Evolutionary conservation across 2,797 vertebrate species (phyloP), one percentile per base, ranked within the genome.

Genomic region (Coracias cyanogaster): DNA sequence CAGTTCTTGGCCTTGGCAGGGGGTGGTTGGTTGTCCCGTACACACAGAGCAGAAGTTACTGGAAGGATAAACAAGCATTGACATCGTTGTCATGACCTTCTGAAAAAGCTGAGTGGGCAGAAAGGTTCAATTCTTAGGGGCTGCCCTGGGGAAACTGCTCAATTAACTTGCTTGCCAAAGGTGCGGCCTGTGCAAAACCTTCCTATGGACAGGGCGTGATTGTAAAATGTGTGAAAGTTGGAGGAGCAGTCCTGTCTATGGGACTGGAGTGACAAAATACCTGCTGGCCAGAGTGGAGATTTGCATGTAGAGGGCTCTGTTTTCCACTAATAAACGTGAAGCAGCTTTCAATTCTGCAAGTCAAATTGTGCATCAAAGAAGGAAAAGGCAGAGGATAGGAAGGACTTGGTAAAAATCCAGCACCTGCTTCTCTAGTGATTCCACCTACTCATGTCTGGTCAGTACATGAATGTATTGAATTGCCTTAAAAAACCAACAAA

Each of bases 121-220:
- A 82, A 87, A 26, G 4, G 7, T 86, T 83, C 35, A 7, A 3
- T 55, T 86, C 51, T 65, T 24, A 6, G 61, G n/a, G 45, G 21
- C n/a, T 93, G 51, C 16, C 43, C 57, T 17, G 37, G 31, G 54
- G 43, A 62, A 55, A 21, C 14, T 21, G 43, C 46, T 82, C 54
- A 4, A 12, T 43, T n/a, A 46, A 39, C 8, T 43, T 76, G 26
- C 17, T 72, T 43, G 39, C 1, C 5, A 28, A 45, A 71, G 55
- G 55, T 13, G 20, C 39, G 60, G 39, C 10, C 4, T 12, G 6
- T 55, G 13, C 15, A 70, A 48, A 67, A 15, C 54, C 46, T 62
- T 43, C 9, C 65, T 19, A 2, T 14, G 77, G 52, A 7, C 0
- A n/a, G 25, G 25, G 26, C 0, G 3, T 0, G 3, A 20, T 0